Evolutionary conservation across 2,113 vertebrate species (phyloP).

Genomic region (Leucoraja erinaceus): DNA sequence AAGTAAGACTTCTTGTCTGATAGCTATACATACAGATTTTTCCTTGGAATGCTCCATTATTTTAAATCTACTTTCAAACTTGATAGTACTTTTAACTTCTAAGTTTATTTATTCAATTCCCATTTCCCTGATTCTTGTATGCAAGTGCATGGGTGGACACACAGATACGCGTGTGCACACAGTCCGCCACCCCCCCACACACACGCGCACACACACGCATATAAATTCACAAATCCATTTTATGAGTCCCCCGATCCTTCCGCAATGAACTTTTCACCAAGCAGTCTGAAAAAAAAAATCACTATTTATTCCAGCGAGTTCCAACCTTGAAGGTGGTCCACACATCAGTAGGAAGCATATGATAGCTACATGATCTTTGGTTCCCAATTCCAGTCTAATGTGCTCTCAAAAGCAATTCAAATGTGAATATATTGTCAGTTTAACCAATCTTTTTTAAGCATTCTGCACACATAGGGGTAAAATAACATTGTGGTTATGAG

Average conservation of each 20-base stretch:
- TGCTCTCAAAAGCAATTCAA: background rate
- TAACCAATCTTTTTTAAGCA: background rate
- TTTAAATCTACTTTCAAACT: constrained; percentile 19
- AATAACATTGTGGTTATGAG: too few species aligned
- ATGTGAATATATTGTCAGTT: background rate
- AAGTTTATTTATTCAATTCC: constrained; percentile 32
- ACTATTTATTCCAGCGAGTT: constrained; percentile 17
- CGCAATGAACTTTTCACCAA: background rate
- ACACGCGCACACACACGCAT: background rate
- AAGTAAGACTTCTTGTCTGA: background rate
- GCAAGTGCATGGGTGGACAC: too few species aligned
- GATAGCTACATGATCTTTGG: background rate
- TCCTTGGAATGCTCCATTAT: constrained; percentile 1
- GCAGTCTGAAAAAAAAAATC: background rate
- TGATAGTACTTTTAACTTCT: background rate
- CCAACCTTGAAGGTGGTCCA: constrained; percentile 14
- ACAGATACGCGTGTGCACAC: too few species aligned
- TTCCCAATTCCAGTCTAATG: background rate
- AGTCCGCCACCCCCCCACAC: too few species aligned
- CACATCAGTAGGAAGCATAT: background rate
- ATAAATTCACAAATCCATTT: background rate
- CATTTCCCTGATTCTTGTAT: background rate
- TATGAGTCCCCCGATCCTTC: background rate
- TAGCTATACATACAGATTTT: constrained; percentile 7
- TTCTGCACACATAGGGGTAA: too few species aligned